Conservation (phyloP, 2,888 invertebrate genomes). For the Branchipolynoe longqiensis region DNA sequence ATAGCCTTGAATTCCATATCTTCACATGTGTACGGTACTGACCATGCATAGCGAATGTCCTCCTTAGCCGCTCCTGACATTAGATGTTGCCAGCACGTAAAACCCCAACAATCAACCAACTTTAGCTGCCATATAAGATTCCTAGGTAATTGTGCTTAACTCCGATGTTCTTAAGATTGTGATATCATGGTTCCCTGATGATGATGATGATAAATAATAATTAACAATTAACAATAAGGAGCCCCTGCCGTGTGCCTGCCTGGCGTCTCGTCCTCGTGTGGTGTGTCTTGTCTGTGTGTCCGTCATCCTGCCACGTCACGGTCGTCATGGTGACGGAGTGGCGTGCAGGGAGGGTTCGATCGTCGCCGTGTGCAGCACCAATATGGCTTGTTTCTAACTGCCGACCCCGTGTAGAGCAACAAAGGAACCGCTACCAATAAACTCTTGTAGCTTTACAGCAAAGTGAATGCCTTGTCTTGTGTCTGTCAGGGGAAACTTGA, state of each 20-base stretch:
- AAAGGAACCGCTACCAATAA: slow-evolving; percentile 51
- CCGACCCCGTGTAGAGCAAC: slow-evolving; percentile 36
- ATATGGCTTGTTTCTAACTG: slow-evolving; percentile 37
- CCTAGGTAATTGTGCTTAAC: slow-evolving; percentile 58
- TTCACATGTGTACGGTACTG: too few relatives aligned
- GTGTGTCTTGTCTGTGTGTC: slow-evolving; percentile 40
- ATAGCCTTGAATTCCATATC: too few relatives aligned
- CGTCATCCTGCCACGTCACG: background rate
- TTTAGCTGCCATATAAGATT: slow-evolving; percentile 41
- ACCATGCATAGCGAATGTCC: too few relatives aligned
- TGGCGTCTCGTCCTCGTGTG: background rate
- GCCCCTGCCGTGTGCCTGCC: slow-evolving; percentile 21
- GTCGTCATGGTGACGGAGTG: background rate
- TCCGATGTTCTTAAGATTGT: slow-evolving; percentile 52
- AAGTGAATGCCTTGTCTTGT: too few relatives aligned
- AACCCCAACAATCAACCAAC: too few relatives aligned
- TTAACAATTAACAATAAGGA: background rate
- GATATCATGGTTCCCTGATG: slow-evolving; percentile 50
- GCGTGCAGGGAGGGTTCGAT: background rate
- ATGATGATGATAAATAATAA: too few relatives aligned
- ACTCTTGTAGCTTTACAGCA: slow-evolving; percentile 56
- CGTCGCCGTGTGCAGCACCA: slow-evolving; percentile 48
- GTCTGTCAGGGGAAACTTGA: too few relatives aligned
- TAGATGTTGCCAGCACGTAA: too few relatives aligned
- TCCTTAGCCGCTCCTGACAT: too few relatives aligned